These are phyloP conservation scores for Holocentrus rufus DNA, from an alignment of 2,797 vertebrate genomes.

Conservation along the genomic window DNA sequence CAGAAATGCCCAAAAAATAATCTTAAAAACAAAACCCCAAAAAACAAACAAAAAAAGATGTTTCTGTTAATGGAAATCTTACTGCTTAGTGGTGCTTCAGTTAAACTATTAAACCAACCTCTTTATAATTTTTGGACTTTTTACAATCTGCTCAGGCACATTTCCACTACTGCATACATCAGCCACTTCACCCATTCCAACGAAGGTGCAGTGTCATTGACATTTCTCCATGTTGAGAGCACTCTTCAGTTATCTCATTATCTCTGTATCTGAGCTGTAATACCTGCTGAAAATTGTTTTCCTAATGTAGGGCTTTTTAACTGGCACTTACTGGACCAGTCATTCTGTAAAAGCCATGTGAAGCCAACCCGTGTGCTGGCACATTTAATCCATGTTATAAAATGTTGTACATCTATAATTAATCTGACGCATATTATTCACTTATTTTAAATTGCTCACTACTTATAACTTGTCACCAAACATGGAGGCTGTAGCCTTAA, in stretches of 20 bases:
- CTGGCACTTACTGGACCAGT: constrained; percentile 19
- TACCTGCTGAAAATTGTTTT: constrained; percentile 30
- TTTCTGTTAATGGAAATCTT: too few species aligned
- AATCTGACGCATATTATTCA: too few species aligned
- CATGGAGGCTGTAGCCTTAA: too few species aligned
- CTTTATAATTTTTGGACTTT: constrained; percentile 7
- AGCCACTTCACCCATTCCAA: constrained; percentile 37
- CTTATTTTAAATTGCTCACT: too few species aligned
- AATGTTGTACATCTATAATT: neutral
- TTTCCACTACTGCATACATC: constrained; percentile 12
- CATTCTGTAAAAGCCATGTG: neutral
- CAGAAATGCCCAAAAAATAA: too few species aligned
- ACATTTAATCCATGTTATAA: constrained; percentile 2
- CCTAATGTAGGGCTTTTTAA: constrained; percentile 10
- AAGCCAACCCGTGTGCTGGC: neutral
- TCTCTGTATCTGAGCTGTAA: constrained; percentile 42
- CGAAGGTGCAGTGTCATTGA: constrained; percentile 49
- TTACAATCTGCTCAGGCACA: constrained; percentile 12
- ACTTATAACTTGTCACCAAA: too few species aligned
- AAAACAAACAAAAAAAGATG: too few species aligned
- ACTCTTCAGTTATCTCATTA: constrained; percentile 37
- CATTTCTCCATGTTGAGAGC: constrained; percentile 35
- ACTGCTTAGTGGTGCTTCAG: neutral
- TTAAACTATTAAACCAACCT: constrained; percentile 9
- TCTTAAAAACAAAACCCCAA: too few species aligned